phyloP scores from a whole-genome alignment of 2,888 invertebrate species.

The Cerceris ruficornis region DNA sequence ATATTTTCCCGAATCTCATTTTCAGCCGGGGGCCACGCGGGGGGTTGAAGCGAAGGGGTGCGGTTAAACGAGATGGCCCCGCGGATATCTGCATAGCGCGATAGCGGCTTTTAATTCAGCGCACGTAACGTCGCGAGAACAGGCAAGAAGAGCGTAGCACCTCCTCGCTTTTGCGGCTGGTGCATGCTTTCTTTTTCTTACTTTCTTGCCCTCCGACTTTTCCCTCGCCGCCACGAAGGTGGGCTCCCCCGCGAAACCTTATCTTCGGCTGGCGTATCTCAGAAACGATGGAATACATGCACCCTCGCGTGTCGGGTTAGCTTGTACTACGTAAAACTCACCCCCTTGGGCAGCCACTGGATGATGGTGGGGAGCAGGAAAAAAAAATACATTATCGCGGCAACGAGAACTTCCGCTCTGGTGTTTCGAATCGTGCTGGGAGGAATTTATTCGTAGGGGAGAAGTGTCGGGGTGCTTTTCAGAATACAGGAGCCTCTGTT shows the following conservation, averaged over 20 bases:
- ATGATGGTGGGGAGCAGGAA: constrained; percentile 1
- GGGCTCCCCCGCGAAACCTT: constrained; percentile 43
- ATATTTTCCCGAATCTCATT: constrained; percentile 34
- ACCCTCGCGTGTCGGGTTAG: constrained; percentile 62
- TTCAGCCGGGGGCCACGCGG: not conserved
- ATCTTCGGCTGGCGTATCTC: constrained; percentile 57
- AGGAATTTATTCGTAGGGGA: not conserved
- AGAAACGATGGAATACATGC: constrained; percentile 58
- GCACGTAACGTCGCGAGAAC: constrained; percentile 44
- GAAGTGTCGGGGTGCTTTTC: not conserved
- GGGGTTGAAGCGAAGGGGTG: not conserved
- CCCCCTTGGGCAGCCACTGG: constrained; percentile 8
- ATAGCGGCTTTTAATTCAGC: constrained; percentile 49
- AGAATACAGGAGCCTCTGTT: not conserved
- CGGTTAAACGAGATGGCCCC: constrained; percentile 29
- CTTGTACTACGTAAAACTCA: constrained; percentile 34
- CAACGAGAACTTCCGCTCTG: constrained; percentile 13
- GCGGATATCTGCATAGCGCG: constrained; percentile 44
- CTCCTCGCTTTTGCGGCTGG: not conserved
- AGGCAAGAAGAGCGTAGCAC: constrained; percentile 18
- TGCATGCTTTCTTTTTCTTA: not conserved
- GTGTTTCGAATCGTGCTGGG: not conserved
- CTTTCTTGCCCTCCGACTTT: constrained; percentile 5
- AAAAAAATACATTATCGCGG: constrained; percentile 29
- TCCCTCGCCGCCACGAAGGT: constrained; percentile 20